A percentile compares a stretch with the other conserved stretches of the same genome.
Conservation (phyloP, 2,113 vertebrate species). For the Forbesichthys agassizii region DNA sequence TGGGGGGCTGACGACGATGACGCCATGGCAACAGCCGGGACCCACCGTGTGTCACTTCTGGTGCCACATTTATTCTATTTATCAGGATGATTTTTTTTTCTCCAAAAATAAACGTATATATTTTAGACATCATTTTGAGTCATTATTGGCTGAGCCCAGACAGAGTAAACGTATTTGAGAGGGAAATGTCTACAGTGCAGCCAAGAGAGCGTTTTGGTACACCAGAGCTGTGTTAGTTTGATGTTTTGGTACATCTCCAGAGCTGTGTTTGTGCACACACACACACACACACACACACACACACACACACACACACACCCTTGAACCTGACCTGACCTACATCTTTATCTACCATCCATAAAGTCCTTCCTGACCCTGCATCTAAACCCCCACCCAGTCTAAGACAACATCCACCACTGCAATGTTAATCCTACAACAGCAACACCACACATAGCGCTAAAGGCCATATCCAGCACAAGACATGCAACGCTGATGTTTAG, state of each 20-base stretch:
- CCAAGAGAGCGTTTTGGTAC: too few species aligned
- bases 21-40: conserved; percentile 65
- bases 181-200: too few species aligned
- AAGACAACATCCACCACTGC: conserved; percentile 1
- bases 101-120: too few species aligned
- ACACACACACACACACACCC: conserved; percentile 2
- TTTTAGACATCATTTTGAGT: not conserved
- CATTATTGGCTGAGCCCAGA: not conserved
- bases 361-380: conserved; percentile 22
- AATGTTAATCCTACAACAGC: too few species aligned
- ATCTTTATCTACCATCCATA: conserved; percentile 26
- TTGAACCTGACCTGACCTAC: conserved; percentile 34
- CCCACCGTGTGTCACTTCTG: conserved; percentile 50
- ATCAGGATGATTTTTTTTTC: too few species aligned
- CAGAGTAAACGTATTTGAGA: too few species aligned
- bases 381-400: not conserved
- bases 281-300: not conserved
- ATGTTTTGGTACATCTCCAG: too few species aligned
- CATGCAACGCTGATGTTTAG: too few species aligned
- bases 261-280: not conserved
- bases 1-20: conserved; percentile 40
- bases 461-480: too few species aligned
- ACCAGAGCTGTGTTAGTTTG: too few species aligned
- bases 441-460: too few species aligned
- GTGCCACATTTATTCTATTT: conserved; percentile 36